Percentiles rank a stretch among this genome's conserved stretches.
These are phyloP conservation scores for Tetramorium bicarinatum DNA, from an alignment of 2,888 invertebrate species.

Conservation along the genomic window DNA sequence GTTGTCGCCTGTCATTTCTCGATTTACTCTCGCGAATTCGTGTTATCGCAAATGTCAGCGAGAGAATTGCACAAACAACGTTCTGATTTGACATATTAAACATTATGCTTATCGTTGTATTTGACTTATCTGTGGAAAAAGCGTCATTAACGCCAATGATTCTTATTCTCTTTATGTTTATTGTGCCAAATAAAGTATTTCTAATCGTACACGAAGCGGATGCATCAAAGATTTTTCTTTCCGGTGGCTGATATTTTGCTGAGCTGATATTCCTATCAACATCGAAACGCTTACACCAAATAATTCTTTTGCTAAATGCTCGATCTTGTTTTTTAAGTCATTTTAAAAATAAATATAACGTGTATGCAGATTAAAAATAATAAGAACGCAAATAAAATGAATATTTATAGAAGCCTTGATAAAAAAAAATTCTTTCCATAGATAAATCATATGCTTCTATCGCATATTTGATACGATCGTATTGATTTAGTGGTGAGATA, in stretches of 20 bases:
- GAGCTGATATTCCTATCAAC: constrained; percentile 25
- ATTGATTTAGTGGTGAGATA: not conserved
- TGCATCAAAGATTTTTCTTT: constrained; percentile 40
- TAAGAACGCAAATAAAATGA: not conserved
- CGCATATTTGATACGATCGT: not conserved
- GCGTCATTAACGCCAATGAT: constrained; percentile 65
- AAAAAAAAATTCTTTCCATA: not conserved
- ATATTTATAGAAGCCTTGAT: not conserved
- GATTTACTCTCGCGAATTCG: constrained; percentile 30
- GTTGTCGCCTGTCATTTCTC: constrained; percentile 38
- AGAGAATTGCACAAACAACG: constrained; percentile 72
- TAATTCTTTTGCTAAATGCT: not conserved
- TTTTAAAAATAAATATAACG: not conserved
- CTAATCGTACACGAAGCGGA: constrained; percentile 31
- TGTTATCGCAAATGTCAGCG: constrained; percentile 68
- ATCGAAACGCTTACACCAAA: not conserved
- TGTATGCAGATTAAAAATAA: not conserved
- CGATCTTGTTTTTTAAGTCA: not conserved
- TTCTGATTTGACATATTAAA: constrained; percentile 55
- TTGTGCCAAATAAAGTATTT: constrained; percentile 40
- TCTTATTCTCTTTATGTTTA: constrained; percentile 47
- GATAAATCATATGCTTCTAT: constrained; percentile 9
- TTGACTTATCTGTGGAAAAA: constrained; percentile 61
- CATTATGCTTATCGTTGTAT: constrained; percentile 65
- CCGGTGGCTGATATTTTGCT: constrained; percentile 25